A percentile compares a stretch with the other conserved stretches of the same genome.
Conservation (phyloP, 2,797 vertebrate species). For the Pseudopleuronectes americanus region DNA sequence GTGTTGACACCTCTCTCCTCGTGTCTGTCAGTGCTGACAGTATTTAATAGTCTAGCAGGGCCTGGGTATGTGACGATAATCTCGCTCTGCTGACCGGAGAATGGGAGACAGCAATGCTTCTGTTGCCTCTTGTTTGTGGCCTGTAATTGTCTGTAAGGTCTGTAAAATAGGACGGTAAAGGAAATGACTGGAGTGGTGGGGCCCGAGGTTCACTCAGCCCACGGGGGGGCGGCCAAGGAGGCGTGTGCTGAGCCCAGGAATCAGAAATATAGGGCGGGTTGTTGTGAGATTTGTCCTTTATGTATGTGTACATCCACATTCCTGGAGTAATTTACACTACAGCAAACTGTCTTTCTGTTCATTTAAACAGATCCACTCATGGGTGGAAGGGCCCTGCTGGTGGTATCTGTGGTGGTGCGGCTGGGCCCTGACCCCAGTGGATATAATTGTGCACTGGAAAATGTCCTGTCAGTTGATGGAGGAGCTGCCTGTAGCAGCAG, state of each 20-base stretch:
- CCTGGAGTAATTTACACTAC: conserved; percentile 44
- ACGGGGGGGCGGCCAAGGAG: conserved; percentile 49
- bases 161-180: conserved; percentile 66
- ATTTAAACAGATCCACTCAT: conserved; percentile 67
- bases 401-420: conserved; percentile 59
- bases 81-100: conserved; percentile 55
- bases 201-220: conserved; percentile 52
- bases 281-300: conserved; percentile 18
- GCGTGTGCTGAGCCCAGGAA: conserved; percentile 49
- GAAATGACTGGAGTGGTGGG: conserved; percentile 53
- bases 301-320: conserved; percentile 39
- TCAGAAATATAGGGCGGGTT: conserved; percentile 48
- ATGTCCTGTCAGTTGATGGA: conserved; percentile 82
- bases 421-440: conserved; percentile 71
- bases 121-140: conserved; percentile 63
- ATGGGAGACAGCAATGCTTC: conserved; percentile 45
- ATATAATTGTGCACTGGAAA: conserved; percentile 77
- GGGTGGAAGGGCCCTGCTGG: conserved; percentile 66
- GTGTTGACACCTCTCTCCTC: conserved; percentile 72
- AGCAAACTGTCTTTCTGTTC: conserved; percentile 57
- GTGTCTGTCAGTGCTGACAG: conserved; percentile 71
- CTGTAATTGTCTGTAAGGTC: conserved; percentile 70
- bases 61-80: conserved; percentile 52
- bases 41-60: conserved; percentile 73
- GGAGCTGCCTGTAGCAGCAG: conserved; percentile 78